Conservation (phyloP, 2,113 vertebrate species). For the Lipophrys pholis region DNA sequence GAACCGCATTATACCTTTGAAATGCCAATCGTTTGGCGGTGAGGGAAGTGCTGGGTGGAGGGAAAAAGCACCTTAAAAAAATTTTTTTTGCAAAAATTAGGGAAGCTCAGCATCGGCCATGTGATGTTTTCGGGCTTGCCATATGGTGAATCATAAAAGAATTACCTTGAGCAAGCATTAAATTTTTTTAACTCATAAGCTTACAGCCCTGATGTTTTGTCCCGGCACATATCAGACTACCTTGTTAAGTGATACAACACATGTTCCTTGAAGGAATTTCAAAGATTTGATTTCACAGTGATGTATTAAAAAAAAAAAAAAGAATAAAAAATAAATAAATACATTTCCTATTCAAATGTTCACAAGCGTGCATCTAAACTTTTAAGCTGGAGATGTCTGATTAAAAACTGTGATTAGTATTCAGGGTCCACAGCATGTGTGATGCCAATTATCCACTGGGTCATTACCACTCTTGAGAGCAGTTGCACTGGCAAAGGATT, state of each 20-base stretch:
- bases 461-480: conserved; percentile 67
- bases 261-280: conserved; percentile 24
- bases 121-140: conserved; percentile 11
- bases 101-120: conserved; percentile 14
- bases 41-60: conserved; percentile 45
- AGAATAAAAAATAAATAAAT: no score
- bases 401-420: conserved; percentile 67
- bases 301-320: conserved; percentile 7
- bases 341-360: conserved; percentile 40
- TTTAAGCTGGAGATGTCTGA: conserved; percentile 48
- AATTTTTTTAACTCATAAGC: conserved; percentile 24
- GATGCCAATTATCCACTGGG: conserved; percentile 68
- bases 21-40: conserved; percentile 58
- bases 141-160: conserved; percentile 41
- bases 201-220: conserved; percentile 9
- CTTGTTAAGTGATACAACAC: conserved; percentile 41
- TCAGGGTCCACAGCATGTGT: conserved; percentile 58
- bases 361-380: conserved; percentile 40
- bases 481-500: conserved; percentile 42
- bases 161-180: conserved; percentile 37
- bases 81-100: conserved; percentile 19
- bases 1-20: conserved; percentile 58
- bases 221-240: conserved; percentile 34
- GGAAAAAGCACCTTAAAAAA: conserved; percentile 40
- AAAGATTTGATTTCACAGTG: conserved; percentile 48